A percentile compares a stretch with the other conserved stretches of the same genome.
Conservation (phyloP, 2,888 invertebrate genomes). For the Chalcosyrphus nemorum region DNA sequence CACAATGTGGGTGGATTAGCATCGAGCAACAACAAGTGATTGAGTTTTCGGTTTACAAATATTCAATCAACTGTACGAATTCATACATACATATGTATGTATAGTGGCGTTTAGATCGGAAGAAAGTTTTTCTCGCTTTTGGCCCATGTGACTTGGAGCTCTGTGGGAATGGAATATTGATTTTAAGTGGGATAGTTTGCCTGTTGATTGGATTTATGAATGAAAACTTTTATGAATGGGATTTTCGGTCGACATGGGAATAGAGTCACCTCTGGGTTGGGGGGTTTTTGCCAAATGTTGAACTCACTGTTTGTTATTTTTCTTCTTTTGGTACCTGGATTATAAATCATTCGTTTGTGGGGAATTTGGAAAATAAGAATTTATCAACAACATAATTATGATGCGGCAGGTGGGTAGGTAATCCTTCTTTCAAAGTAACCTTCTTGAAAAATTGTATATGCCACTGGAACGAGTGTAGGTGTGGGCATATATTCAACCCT, state of each 20-base stretch:
- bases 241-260: not conserved
- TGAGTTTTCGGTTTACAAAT: slow-evolving; percentile 41
- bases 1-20: slow-evolving; percentile 45
- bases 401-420: not conserved
- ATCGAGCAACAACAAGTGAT: slow-evolving; percentile 43
- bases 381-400: not conserved
- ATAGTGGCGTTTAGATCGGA: not conserved
- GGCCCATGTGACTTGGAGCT: not conserved
- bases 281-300: not conserved
- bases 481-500: not conserved
- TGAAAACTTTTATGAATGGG: slow-evolving; percentile 34
- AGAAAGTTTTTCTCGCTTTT: not conserved
- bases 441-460: not conserved
- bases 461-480: not conserved
- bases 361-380: not conserved
- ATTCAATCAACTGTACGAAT: slow-evolving; percentile 25
- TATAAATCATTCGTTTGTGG: not conserved
- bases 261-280: not conserved
- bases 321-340: not conserved
- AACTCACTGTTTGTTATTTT: too few relatives aligned
- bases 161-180: slow-evolving; percentile 42
- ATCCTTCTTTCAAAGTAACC: not conserved
- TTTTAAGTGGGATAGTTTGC: slow-evolving; percentile 25
- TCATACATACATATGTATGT: not conserved
- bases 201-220: slow-evolving; percentile 35